phyloP scores from a whole-genome alignment of 2,797 vertebrate genomes.

The Hoplostethus atlanticus region DNA sequence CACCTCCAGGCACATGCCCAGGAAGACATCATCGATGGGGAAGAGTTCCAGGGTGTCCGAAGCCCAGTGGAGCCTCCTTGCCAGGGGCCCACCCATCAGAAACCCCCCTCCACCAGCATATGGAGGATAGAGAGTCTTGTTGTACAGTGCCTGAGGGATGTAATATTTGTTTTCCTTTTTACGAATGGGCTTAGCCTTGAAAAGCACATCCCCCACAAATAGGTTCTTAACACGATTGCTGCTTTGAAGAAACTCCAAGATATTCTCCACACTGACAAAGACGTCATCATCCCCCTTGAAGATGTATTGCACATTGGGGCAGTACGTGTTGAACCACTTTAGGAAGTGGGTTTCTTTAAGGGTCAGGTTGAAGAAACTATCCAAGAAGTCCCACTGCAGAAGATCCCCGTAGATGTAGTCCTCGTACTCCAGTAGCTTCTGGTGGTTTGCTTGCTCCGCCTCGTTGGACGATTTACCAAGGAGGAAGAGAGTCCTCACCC shows the following conservation, averaged over 20 bases:
- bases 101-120: conserved; percentile 97
- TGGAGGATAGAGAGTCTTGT: conserved; percentile 90
- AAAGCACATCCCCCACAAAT: conserved; percentile 92
- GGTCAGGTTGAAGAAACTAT: conserved; percentile 98
- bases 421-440: conserved; percentile 95
- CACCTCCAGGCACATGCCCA: conserved; percentile 96
- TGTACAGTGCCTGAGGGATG: conserved; percentile 89
- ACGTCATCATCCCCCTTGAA: conserved; percentile 98
- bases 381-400: conserved; percentile 96
- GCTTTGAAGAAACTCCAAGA: conserved; percentile 91
- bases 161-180: conserved; percentile 96
- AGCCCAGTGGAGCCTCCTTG: conserved; percentile 85
- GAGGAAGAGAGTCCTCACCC: conserved; percentile 90
- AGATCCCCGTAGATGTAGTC: conserved; percentile 93
- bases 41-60: conserved; percentile 91
- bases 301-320: conserved; percentile 85
- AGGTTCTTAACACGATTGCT: conserved; percentile 79
- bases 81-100: conserved; percentile 90
- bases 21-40: conserved; percentile 96
- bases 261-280: conserved; percentile 91
- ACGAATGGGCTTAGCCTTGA: conserved; percentile 92
- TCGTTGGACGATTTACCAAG: conserved; percentile 89
- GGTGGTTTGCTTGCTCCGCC: conserved; percentile 90
- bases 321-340: conserved; percentile 96
- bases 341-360: conserved; percentile 98